A percentile compares a stretch with the other conserved stretches of the same genome.
phyloP scores from a whole-genome alignment of 2,113 vertebrate genomes.

The Tetrao urogallus region DNA sequence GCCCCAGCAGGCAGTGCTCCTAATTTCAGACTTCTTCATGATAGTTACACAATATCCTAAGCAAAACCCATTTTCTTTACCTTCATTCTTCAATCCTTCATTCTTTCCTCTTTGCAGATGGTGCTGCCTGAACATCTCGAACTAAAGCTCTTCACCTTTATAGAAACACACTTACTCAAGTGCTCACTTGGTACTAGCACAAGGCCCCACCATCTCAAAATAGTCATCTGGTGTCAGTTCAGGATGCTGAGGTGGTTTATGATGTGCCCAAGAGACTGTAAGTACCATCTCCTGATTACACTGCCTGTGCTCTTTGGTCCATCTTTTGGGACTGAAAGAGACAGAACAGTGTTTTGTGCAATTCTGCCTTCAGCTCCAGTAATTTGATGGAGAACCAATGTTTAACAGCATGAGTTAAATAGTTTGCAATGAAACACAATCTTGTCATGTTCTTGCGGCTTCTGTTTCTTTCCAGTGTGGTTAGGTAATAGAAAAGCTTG shows the following conservation, averaged over 20 bases:
- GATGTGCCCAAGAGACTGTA: background rate
- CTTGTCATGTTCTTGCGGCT: background rate
- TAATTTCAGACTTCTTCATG: background rate
- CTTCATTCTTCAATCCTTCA: background rate
- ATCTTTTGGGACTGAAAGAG: background rate
- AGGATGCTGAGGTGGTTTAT: background rate
- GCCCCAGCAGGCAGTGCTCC: background rate
- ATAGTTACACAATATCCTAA: background rate
- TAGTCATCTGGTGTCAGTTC: background rate
- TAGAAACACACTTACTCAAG: background rate
- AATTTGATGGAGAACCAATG: background rate
- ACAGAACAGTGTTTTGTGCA: background rate
- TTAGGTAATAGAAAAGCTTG: background rate
- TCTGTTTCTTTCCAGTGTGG: background rate
- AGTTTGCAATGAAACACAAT: background rate
- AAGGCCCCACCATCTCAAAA: background rate
- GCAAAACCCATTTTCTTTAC: background rate
- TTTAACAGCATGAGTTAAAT: background rate
- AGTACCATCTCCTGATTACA: background rate
- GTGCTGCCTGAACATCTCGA: background rate
- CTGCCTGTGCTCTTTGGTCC: background rate
- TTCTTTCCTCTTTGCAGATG: background rate
- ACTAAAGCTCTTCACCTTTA: background rate
- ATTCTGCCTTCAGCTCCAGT: background rate
- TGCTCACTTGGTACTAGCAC: background rate